phyloP scores from a whole-genome alignment of 64 coral and sea anemone genomes.

The Orbicella faveolata region DNA sequence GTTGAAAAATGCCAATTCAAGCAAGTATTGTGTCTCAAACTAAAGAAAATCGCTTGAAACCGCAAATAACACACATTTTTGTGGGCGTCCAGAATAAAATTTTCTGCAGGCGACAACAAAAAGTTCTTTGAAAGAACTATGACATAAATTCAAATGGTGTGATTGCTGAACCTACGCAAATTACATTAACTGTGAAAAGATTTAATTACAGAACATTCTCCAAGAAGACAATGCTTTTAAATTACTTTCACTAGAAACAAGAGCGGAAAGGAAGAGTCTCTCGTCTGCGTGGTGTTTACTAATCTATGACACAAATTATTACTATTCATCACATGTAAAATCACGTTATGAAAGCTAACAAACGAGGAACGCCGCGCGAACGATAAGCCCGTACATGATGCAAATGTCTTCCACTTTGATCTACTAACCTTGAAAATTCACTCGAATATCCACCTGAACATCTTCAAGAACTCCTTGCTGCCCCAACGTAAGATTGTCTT shows the following conservation, averaged over 20 bases:
- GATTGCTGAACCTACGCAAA: slow-evolving; percentile 20
- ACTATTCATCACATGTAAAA: neutral
- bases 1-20: too few relatives aligned
- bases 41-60: slow-evolving; percentile 2
- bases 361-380: neutral
- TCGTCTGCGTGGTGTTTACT: neutral
- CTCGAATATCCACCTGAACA: slow-evolving; percentile 81
- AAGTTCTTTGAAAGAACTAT: slow-evolving; percentile 29
- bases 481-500: slow-evolving; percentile 85
- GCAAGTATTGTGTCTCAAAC: neutral
- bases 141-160: neutral
- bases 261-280: neutral
- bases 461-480: slow-evolving; percentile 83
- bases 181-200: slow-evolving; percentile 29
- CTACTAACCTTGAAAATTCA: slow-evolving; percentile 93
- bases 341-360: neutral
- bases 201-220: slow-evolving; percentile 26
- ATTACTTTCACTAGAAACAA: neutral
- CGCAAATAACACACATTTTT: slow-evolving; percentile 43
- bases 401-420: neutral
- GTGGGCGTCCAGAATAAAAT: slow-evolving; percentile 46
- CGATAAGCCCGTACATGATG: neutral
- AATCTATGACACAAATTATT: neutral
- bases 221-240: neutral
- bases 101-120: slow-evolving; percentile 32